These are phyloP conservation scores for Malacosoma neustria DNA, from an alignment of 2,888 invertebrate genomes.

Conservation along the genomic window DNA sequence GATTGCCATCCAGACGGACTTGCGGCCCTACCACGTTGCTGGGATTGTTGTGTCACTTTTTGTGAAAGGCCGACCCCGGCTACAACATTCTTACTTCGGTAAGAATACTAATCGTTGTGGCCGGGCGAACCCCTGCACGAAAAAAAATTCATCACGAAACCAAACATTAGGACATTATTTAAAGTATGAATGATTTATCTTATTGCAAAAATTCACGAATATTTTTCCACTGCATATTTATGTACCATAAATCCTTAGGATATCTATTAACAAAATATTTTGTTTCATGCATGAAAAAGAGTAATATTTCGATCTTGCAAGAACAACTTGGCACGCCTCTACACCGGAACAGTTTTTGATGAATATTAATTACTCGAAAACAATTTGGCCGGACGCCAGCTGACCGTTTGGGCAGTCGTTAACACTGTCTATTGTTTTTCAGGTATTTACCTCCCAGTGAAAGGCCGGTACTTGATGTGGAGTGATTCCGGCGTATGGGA, in stretches of 20 bases:
- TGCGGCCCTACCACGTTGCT: too few species aligned
- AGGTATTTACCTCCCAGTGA: slow-evolving; percentile 75
- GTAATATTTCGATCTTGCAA: not conserved
- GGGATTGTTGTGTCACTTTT: too few species aligned
- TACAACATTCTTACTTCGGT: too few species aligned
- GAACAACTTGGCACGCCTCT: slow-evolving; percentile 16
- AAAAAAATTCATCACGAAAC: too few species aligned
- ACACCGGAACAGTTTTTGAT: slow-evolving; percentile 6
- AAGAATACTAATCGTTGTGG: too few species aligned
- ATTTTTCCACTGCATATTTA: slow-evolving; percentile 8
- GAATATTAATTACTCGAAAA: slow-evolving; percentile 18
- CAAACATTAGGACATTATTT: too few species aligned
- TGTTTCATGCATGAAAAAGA: not conserved
- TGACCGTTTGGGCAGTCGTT: slow-evolving; percentile 16
- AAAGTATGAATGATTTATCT: too few species aligned
- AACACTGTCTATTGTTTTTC: slow-evolving; percentile 24
- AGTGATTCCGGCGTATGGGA: slow-evolving; percentile 84
- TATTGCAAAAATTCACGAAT: too few species aligned
- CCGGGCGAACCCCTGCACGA: too few species aligned
- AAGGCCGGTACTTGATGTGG: slow-evolving; percentile 75
- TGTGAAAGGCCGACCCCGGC: too few species aligned
- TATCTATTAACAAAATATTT: not conserved
- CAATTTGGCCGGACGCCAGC: slow-evolving; percentile 18
- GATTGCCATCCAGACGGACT: too few species aligned
- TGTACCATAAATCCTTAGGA: not conserved